Percentiles rank a stretch among this genome's conserved stretches.
These are phyloP conservation scores for Prorops nasuta DNA, from an alignment of 1,140 invertebrate genomes.

Conservation along the genomic window DNA sequence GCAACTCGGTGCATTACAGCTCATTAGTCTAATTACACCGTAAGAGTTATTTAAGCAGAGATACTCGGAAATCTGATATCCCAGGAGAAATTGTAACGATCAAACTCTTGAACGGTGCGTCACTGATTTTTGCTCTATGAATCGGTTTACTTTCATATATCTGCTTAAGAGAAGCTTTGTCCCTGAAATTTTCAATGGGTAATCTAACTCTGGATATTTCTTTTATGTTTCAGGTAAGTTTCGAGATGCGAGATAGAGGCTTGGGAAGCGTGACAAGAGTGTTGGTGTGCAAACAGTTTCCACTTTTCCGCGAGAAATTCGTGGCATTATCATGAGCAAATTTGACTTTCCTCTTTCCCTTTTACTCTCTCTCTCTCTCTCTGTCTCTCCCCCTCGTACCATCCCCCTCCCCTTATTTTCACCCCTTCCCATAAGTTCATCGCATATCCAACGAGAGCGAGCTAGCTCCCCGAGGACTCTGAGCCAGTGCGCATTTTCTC, in stretches of 20 bases:
- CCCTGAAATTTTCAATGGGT: no score
- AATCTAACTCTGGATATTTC: slow-evolving; percentile 7
- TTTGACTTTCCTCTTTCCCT: slow-evolving; percentile 35
- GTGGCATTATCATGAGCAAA: slow-evolving; percentile 43
- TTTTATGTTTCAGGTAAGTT: slow-evolving; percentile 20
- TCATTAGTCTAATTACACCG: no score
- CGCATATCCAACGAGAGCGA: slow-evolving; percentile 12
- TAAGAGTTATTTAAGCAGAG: no score
- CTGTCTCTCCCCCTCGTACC: not conserved
- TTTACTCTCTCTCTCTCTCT: slow-evolving; percentile 9
- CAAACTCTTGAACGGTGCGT: no score
- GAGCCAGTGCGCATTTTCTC: slow-evolving; percentile 12
- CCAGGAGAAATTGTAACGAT: no score
- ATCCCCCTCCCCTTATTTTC: not conserved
- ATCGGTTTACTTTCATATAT: slow-evolving; percentile 4
- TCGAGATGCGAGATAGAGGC: slow-evolving; percentile 1
- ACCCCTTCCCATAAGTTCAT: not conserved
- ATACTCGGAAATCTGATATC: no score
- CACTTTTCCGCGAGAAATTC: slow-evolving; percentile 26
- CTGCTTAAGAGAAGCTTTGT: no score
- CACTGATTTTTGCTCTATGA: slow-evolving; percentile 4
- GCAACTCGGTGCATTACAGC: no score
- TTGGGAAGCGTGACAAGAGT: not conserved
- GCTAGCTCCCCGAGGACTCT: slow-evolving; percentile 5
- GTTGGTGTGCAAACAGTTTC: slow-evolving; percentile 28